Evolutionary conservation across 1,140 invertebrate genomes (phyloP), one percentile per base, ranked within the genome.

Genomic region (Rhysida immarginata): DNA sequence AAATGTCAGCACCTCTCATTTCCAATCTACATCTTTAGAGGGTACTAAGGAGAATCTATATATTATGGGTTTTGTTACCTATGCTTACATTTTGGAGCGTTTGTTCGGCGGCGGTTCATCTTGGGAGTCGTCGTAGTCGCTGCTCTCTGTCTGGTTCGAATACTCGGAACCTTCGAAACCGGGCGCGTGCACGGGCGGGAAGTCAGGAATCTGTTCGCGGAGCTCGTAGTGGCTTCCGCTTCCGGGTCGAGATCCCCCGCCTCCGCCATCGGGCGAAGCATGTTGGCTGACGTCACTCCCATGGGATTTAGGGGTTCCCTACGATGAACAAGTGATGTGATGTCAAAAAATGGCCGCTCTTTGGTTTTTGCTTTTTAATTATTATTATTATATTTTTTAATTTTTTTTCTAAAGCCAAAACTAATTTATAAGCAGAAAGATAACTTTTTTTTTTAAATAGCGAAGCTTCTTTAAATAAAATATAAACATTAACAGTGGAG

Each of bases 161-260:
- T 56, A 56, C 27, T 56, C 55, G n/a, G 55, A 56, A 8, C 66
- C 66, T 25, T 66, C 64, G 26, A 64, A 62, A 29, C 63, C 63
- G 1, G 63, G 64, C 1, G 66, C 65, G 56, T 68, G 61, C 24
- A 64, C 58, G 16, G 62, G 63, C 35, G 63, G 65, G 61, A 71
- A 71, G 61, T 71, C 68, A 2, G 69, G 69, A 54, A 71, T 69
- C 59, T 69, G 68, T 56, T 70, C 69, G 23, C 67, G 59, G 20
- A 66, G 65, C 23, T 56, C 45, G 45, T 56, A 50, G 25, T 49
- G 45, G 42, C 21, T 56, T 18, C 45, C 41, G 45, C 41, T 42
- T 59, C 62, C 14, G 45, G 56, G 26, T 26, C 44, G 23, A 2
- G 54, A 51, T 13, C 55, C 65, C 64, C 64, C 65, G 63, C 26